Percentiles rank a stretch among this genome's conserved stretches.
phyloP scores from a whole-genome alignment of 2,888 invertebrate genomes.

The Troides aeacus region DNA sequence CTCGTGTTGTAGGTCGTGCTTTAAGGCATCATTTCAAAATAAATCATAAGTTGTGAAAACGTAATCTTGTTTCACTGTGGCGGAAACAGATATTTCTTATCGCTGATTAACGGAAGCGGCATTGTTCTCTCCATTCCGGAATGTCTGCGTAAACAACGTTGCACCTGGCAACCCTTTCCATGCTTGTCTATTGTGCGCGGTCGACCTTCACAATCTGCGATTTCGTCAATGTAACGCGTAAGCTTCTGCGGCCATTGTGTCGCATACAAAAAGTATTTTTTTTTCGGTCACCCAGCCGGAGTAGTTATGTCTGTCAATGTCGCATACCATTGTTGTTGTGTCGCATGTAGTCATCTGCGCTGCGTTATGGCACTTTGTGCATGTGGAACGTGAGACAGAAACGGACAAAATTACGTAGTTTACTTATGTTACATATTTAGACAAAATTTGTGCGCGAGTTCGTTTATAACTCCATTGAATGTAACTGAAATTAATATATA shows the following conservation, averaged over 20 bases:
- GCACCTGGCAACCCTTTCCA: conserved; percentile 22
- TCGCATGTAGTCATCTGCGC: conserved; percentile 20
- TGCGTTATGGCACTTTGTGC: conserved; percentile 17
- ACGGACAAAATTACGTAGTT: background rate
- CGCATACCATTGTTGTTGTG: conserved; percentile 28
- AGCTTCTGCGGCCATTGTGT: conserved; percentile 25
- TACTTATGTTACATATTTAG: too few species aligned
- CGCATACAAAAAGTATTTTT: conserved; percentile 18
- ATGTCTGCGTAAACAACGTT: conserved; percentile 6
- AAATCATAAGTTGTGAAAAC: too few species aligned
- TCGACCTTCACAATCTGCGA: conserved; percentile 29
- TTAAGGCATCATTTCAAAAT: too few species aligned
- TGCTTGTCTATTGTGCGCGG: conserved; percentile 25
- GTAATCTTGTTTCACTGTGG: too few species aligned
- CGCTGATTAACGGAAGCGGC: background rate
- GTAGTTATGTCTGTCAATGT: conserved; percentile 29
- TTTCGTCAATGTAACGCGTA: conserved; percentile 28
- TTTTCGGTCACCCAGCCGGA: conserved; percentile 14
- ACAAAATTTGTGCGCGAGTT: too few species aligned
- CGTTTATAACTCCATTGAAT: too few species aligned
- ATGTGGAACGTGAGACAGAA: conserved; percentile 26
- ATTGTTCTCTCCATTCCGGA: background rate
- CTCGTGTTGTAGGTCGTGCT: too few species aligned
- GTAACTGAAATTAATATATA: too few species aligned
- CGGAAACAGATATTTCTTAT: background rate